Base-by-base conservation (phyloP, 2,797 vertebrate species). In the Sebastes steindachneri region DNA sequence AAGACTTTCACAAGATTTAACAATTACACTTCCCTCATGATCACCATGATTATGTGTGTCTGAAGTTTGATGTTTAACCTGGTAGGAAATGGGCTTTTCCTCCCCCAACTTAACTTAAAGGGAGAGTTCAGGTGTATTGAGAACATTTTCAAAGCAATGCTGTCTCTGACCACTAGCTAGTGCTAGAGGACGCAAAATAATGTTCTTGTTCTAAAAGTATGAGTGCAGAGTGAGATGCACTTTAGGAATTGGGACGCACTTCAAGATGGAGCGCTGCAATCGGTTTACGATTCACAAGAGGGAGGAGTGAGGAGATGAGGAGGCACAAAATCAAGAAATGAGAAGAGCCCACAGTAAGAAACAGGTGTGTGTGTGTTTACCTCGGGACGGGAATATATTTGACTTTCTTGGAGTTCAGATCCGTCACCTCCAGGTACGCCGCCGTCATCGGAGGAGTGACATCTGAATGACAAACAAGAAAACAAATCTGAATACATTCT, bases 351-450 rank as follows among this genome's bases (percentile, higher is more conserved):
- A 7, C 12, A 68, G 31, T 19, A 12, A 19, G 6, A 23, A 11
- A 35, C 17, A 53, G 10, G 12, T 5, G 23, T 58, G 31, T 37
- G 35, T 54, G 23, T 6, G n/a, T 76, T 96, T 96, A 99, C 99
- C 97, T 96, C 1, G 98, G 98, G 65, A 99, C 92, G 23, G 98
- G 96, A 85, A 99, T 96, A 66, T 99, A 99, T 93, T 98, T 98
- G 73, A 99, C 90, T 92, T 97, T 99, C 91, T 99, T 99, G 64
- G 96, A 95, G 90, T 95, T 98, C 72, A 99, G 96, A 83, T 99
- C 98, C 2, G 97, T 97, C 87, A 99, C 97, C 94, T 99, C 99
- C 95, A 99, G 93, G 89, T 97, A 99, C 8, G 97, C 98, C 58
- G 97, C 95, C 25, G 96, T 93, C 89, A 96, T 85, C 17, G 97